phyloP scores from a whole-genome alignment of 1,140 invertebrate species.

The Holotrichia oblita region DNA sequence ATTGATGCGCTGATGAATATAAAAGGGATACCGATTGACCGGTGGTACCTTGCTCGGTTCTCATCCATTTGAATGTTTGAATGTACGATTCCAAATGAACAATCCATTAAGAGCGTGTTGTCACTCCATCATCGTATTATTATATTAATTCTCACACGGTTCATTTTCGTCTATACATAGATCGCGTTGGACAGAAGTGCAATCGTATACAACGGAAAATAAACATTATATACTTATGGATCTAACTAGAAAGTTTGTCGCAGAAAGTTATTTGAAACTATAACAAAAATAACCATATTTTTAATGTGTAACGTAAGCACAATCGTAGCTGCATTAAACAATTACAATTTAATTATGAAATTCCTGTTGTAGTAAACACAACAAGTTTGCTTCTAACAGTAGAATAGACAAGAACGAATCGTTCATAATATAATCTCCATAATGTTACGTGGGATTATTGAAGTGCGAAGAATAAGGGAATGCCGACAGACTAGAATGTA shows the following conservation, averaged over 20 bases:
- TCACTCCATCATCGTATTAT: conserved; percentile 35
- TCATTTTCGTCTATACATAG: background rate
- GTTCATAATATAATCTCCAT: too few species aligned
- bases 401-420: too few species aligned
- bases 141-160: background rate
- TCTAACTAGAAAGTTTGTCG: too few species aligned
- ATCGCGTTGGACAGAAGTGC: background rate
- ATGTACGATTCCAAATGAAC: background rate
- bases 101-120: conserved; percentile 32
- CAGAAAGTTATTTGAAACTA: too few species aligned
- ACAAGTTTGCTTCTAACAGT: too few species aligned
- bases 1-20: background rate
- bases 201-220: background rate
- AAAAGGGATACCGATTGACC: conserved; percentile 1
- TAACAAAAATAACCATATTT: too few species aligned
- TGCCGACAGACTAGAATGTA: too few species aligned
- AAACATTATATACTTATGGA: too few species aligned
- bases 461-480: background rate
- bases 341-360: too few species aligned
- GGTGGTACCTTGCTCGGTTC: background rate
- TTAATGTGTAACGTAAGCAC: too few species aligned
- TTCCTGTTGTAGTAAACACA: too few species aligned
- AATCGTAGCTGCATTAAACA: too few species aligned
- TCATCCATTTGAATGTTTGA: background rate
- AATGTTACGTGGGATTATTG: background rate